Evolutionary conservation across 2,888 invertebrate species (phyloP).

Genomic region (Argyresthia goedartella): DNA sequence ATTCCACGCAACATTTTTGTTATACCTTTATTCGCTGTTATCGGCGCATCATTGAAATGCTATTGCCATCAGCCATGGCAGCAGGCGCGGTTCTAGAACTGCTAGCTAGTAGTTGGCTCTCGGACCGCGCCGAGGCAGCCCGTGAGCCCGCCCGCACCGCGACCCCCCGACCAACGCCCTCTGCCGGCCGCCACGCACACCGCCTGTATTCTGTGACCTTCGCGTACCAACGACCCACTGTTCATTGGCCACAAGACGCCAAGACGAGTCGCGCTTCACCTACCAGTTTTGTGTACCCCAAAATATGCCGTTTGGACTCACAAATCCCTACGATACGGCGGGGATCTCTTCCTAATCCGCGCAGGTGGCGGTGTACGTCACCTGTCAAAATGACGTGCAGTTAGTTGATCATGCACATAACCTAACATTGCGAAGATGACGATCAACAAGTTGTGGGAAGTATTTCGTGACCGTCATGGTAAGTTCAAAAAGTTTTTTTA

Average conservation of each 20-base stretch:
- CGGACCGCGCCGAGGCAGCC: slow-evolving; percentile 5
- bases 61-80: slow-evolving; percentile 15
- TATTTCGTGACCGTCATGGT: slow-evolving; percentile 38
- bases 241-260: slow-evolving; percentile 59
- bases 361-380: slow-evolving; percentile 44
- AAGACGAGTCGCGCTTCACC: slow-evolving; percentile 41
- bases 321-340: slow-evolving; percentile 17
- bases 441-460: slow-evolving; percentile 42
- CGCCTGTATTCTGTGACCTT: slow-evolving; percentile 51
- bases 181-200: slow-evolving; percentile 26
- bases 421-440: slow-evolving; percentile 42
- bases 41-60: slow-evolving; percentile 52
- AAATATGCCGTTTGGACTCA: slow-evolving; percentile 43
- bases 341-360: slow-evolving; percentile 29
- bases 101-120: too few relatives aligned
- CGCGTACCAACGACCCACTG: slow-evolving; percentile 29
- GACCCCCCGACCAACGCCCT: slow-evolving; percentile 49
- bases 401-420: slow-evolving; percentile 39
- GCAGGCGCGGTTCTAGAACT: neutral
- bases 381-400: slow-evolving; percentile 62
- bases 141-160: slow-evolving; percentile 28
- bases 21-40: slow-evolving; percentile 36
- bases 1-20: too few relatives aligned
- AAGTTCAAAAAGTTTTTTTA: slow-evolving; percentile 27
- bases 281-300: slow-evolving; percentile 28